phyloP scores from a whole-genome alignment of 2,888 invertebrate species.

The Azorinus chamasolen region DNA sequence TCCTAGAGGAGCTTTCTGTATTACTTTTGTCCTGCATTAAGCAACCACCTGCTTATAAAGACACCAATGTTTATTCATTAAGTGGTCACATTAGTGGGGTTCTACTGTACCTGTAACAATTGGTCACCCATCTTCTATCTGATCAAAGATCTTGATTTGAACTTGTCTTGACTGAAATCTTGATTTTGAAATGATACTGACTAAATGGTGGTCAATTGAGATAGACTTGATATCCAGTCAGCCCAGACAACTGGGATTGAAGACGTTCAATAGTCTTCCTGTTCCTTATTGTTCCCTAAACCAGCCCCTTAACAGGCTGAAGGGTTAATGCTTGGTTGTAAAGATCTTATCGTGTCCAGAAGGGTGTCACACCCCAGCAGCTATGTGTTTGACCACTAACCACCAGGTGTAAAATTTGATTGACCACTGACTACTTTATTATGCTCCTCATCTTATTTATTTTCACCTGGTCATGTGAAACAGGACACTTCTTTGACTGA shows the following conservation, averaged over 20 bases:
- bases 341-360: conserved; percentile 28
- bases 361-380: conserved; percentile 17
- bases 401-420: conserved; percentile 37
- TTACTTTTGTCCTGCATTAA: too few species aligned
- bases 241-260: background rate
- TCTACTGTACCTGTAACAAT: too few species aligned
- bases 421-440: conserved; percentile 34
- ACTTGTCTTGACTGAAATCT: conserved; percentile 19
- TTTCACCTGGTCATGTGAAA: conserved; percentile 24
- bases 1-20: too few species aligned
- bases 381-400: conserved; percentile 6
- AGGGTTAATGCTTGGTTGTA: conserved; percentile 23
- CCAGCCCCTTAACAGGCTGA: conserved; percentile 2
- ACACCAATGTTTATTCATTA: too few species aligned
- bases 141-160: too few species aligned
- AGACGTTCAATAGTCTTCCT: conserved; percentile 36
- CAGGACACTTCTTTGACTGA: conserved; percentile 24
- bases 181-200: background rate
- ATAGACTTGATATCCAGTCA: conserved; percentile 4
- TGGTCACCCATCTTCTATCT: conserved; percentile 11
- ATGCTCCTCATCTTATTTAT: conserved; percentile 25
- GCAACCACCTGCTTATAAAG: too few species aligned
- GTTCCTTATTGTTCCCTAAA: conserved; percentile 33
- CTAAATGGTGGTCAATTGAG: conserved; percentile 26
- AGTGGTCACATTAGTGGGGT: too few species aligned